Base-by-base conservation (phyloP, 2,888 invertebrate species). In the Leptothorax acervorum region DNA sequence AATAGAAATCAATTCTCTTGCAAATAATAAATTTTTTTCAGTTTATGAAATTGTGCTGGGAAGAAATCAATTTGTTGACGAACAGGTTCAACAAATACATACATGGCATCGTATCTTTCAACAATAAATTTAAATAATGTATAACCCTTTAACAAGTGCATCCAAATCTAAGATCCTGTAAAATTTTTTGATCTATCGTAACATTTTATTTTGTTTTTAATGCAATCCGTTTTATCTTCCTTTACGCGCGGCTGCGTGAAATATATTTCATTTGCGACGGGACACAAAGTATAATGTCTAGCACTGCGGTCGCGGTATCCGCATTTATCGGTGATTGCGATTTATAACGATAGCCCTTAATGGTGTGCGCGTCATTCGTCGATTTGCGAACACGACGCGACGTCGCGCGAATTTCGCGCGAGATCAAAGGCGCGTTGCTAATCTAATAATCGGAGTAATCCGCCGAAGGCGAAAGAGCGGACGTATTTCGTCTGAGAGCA, bases 311-410 rank as follows among this genome's bases (percentile, higher is more conserved):
- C 39, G 73, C 65, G 70, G 60, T 60, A 79, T 79, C 60, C 71
- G 60, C 73, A 60, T 81, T 73, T 90, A 90, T 89, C 87, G 84
- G 88, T 92, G 91, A 92, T 92, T 92, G 91, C 90, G 88, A 92
- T 93, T 93, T 93, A 93, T 91, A 93, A 91, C 89, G 88, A 84
- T 81, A 85, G 81, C 70, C 87, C 88, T 88, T 90, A 90, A 91
- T 87, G 87, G 87, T 74, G 65, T 86, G 75, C 84, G 85, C 87
- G 89, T 92, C 90, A 91, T 92, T 93, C 90, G 90, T 91, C 92
- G 78, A 82, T 55, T 70, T 62, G 55, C 65, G 70, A 68, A 63
- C 57, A 45, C 84, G 79, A 42, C 55, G 62, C 42, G 31, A 53
- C 28, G 23, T 6, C 62, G 39, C 35, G 31, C 81, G 71, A 73